Base-by-base conservation (phyloP, 1,140 invertebrate species). In the Epicauta chinensis region DNA sequence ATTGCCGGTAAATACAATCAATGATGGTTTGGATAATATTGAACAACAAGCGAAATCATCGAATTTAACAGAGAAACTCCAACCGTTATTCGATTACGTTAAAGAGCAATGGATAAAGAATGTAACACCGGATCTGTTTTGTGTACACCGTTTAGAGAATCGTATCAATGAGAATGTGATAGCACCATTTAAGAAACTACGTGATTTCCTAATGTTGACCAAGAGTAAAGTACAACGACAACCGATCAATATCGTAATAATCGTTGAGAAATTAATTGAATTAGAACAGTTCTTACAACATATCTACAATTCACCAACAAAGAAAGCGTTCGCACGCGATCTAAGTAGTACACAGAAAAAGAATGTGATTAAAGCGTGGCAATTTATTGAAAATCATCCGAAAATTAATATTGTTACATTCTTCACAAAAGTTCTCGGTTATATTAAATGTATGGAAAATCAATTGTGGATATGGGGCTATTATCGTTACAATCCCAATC, bases 381-480 rank as follows among this genome's bases (percentile, higher is more conserved):
- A 62, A 29, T 65, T 36, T 51, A 66, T 67, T 9, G 64, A 67
- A 49, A 56, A 42, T 9, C 61, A 66, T 48, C 66, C 66, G 1
- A 66, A 59, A 44, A 67, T 67, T 14, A 64, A 67, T 46, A 63
- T 66, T 13, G 59, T 63, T 37, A 55, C 61, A 47, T 66, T 67
- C 39, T 67, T 66, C 38, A 38, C 53, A 7, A 64, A 64, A 46
- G 62, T 62, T 3, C 51, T 65, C 16, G 62, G 64, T 11, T 67
- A 66, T 39, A 65, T 67, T 37, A 64, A 65, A 32, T 63, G 61
- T 38, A 65, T 67, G 66, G 66, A 67, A 36, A 66, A 65, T 46
- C 66, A 67, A 41, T 38, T 67, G 36, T 67, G 65, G 64, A 67
- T 67, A 37, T 67, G 65, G 65, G 65, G 65, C 12, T 63, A 61